A percentile compares a stretch with the other conserved stretches of the same genome.
These are phyloP conservation scores for Ceratina japonica DNA, from an alignment of 1,140 invertebrate genomes.

Conservation along the genomic window DNA sequence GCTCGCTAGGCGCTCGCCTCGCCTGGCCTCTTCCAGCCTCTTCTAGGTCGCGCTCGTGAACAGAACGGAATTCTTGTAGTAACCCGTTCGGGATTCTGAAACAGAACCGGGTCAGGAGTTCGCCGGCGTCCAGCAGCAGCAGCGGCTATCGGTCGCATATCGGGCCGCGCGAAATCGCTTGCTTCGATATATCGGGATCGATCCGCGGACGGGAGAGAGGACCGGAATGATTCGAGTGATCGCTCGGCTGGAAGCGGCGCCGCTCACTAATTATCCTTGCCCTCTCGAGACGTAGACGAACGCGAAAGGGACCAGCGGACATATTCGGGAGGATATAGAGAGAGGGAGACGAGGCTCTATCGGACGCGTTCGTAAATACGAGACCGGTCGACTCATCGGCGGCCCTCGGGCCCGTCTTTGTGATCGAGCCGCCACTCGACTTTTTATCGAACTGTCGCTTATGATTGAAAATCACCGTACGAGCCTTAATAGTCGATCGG, in stretches of 20 bases:
- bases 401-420: constrained; percentile 72
- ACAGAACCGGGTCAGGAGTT: constrained; percentile 64
- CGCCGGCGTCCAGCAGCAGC: not conserved
- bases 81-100: constrained; percentile 83
- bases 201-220: constrained; percentile 39
- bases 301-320: constrained; percentile 37
- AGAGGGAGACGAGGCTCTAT: constrained; percentile 35
- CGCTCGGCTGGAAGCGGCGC: constrained; percentile 63
- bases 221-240: constrained; percentile 61
- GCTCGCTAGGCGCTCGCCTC: constrained; percentile 50
- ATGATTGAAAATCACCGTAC: constrained; percentile 77
- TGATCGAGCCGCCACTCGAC: constrained; percentile 73
- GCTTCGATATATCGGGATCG: constrained; percentile 3
- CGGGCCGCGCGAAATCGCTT: no score
- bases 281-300: constrained; percentile 58
- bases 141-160: no score
- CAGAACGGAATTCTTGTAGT: constrained; percentile 92
- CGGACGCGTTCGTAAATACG: constrained; percentile 75
- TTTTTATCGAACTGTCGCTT: constrained; percentile 78
- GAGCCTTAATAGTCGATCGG: constrained; percentile 72
- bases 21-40: constrained; percentile 65
- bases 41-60: constrained; percentile 92
- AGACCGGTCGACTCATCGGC: constrained; percentile 76
- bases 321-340: constrained; percentile 34
- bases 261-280: constrained; percentile 75